Percentiles rank a stretch among this genome's conserved stretches.
Conservation (phyloP, 2,797 vertebrate species). For the Ptychadena robeensis region DNA sequence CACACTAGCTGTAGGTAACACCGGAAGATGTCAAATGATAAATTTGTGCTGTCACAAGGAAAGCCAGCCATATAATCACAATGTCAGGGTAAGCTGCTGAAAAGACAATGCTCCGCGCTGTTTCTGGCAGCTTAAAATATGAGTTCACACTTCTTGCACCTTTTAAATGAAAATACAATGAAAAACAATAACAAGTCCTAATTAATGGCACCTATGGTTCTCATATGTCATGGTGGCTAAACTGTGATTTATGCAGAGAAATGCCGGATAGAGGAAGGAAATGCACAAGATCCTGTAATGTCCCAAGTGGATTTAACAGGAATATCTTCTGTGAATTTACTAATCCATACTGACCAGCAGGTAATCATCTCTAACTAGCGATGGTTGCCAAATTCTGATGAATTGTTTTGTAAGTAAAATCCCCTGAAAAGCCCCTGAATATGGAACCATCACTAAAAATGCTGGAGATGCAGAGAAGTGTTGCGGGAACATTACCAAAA, state of each 20-base stretch:
- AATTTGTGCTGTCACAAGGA: slow-evolving; percentile 44
- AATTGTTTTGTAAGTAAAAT: no score
- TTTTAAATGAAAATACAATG: slow-evolving; percentile 19
- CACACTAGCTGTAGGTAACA: slow-evolving; percentile 30
- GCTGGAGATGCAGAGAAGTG: no score
- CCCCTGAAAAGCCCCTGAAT: no score
- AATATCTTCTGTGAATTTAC: no score
- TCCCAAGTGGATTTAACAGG: no score
- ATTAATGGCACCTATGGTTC: background rate
- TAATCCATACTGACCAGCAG: no score
- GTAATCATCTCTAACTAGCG: no score
- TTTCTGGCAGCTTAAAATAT: slow-evolving; percentile 39
- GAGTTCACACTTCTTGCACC: background rate
- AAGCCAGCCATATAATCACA: slow-evolving; percentile 54
- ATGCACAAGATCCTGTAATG: no score
- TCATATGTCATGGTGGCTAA: background rate
- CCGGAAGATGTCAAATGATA: slow-evolving; percentile 32
- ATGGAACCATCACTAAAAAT: no score
- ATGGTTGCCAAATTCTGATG: no score
- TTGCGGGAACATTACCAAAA: no score
- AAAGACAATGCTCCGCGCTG: background rate
- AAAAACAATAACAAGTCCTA: background rate
- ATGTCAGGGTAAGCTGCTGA: slow-evolving; percentile 24
- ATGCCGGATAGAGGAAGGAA: background rate
- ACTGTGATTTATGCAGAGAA: background rate